phyloP scores from a whole-genome alignment of 2,888 invertebrate genomes.

The Diarsia brunnea region DNA sequence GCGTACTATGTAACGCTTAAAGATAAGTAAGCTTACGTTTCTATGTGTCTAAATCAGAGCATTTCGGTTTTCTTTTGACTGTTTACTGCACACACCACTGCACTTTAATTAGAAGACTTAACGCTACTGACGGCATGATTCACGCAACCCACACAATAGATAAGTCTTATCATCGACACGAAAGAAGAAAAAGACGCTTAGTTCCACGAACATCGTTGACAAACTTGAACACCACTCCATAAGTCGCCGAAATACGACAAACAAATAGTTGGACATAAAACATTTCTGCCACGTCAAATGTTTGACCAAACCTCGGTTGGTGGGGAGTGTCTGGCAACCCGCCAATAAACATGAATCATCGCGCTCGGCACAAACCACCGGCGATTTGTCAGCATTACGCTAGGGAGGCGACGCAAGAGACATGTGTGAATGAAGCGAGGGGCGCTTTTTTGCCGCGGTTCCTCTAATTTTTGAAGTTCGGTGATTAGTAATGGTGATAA shows the following conservation, averaged over 20 bases:
- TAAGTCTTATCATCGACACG: background rate
- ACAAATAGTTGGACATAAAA: conserved; percentile 65
- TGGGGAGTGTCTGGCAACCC: conserved; percentile 77
- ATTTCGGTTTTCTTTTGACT: background rate
- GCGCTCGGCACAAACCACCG: conserved; percentile 80
- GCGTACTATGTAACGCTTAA: background rate
- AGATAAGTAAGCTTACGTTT: background rate
- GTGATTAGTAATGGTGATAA: conserved; percentile 52
- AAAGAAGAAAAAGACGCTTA: background rate
- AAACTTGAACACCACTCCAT: conserved; percentile 32
- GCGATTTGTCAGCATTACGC: conserved; percentile 86
- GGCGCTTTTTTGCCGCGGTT: conserved; percentile 56
- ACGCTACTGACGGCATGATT: too few relatives aligned
- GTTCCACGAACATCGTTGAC: conserved; percentile 5
- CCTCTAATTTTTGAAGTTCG: conserved; percentile 50
- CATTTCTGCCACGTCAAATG: conserved; percentile 64
- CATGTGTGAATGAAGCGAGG: conserved; percentile 65
- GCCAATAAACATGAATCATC: conserved; percentile 87
- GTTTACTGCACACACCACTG: background rate
- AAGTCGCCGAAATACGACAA: conserved; percentile 47
- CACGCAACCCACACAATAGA: too few relatives aligned
- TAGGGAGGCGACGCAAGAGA: conserved; percentile 64
- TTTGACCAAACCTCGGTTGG: conserved; percentile 67
- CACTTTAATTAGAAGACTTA: background rate
- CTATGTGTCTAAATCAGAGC: background rate